Evolutionary conservation across 1,140 invertebrate genomes (phyloP).

Genomic region (Drosophila truncata): DNA sequence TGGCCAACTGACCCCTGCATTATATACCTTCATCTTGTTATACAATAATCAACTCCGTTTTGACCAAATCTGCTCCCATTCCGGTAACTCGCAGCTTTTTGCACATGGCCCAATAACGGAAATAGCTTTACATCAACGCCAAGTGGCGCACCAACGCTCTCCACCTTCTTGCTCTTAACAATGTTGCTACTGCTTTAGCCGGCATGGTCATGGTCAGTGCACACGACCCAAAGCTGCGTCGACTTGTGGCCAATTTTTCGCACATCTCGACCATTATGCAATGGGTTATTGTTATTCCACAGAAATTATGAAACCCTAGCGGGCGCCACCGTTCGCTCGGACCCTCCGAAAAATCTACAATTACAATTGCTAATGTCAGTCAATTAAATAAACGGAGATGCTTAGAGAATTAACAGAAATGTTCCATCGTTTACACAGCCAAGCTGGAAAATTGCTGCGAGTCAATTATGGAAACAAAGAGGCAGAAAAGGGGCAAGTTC

Average conservation of each 20-base stretch:
- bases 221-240: slow-evolving; percentile 55
- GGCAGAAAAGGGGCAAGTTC: not conserved
- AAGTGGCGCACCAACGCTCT: slow-evolving; percentile 32
- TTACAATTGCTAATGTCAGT: slow-evolving; percentile 41
- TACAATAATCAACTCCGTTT: slow-evolving; percentile 60
- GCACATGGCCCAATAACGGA: slow-evolving; percentile 83
- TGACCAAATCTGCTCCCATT: slow-evolving; percentile 58
- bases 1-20: slow-evolving; percentile 58
- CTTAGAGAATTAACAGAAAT: slow-evolving; percentile 64
- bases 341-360: slow-evolving; percentile 25
- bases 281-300: slow-evolving; percentile 65
- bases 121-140: slow-evolving; percentile 78
- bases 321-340: slow-evolving; percentile 29
- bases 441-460: slow-evolving; percentile 36
- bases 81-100: slow-evolving; percentile 51
- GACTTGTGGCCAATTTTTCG: slow-evolving; percentile 75
- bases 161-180: slow-evolving; percentile 23
- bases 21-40: slow-evolving; percentile 66
- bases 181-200: slow-evolving; percentile 33
- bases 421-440: slow-evolving; percentile 38
- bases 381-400: slow-evolving; percentile 60
- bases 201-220: slow-evolving; percentile 84
- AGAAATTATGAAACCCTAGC: slow-evolving; percentile 66
- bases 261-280: slow-evolving; percentile 72
- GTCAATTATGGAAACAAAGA: slow-evolving; percentile 47